Conservation (phyloP, 2,888 invertebrate species). For the Eupithecia inturbata region DNA sequence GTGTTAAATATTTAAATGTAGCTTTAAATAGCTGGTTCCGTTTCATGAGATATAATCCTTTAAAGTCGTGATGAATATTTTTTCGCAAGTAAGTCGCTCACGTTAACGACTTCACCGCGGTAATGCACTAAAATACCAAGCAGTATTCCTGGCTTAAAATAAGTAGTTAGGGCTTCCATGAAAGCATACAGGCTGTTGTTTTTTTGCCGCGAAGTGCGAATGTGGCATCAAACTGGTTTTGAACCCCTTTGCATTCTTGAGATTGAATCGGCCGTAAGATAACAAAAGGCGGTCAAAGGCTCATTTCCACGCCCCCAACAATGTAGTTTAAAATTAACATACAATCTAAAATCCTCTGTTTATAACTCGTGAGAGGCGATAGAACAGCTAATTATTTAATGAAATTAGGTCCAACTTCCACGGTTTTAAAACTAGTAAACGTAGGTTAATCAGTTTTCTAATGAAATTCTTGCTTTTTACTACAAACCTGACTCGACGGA, state of each 20-base stretch:
- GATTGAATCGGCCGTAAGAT: neutral
- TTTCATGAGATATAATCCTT: neutral
- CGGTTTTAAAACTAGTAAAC: conserved; percentile 27
- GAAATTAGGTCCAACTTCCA: conserved; percentile 14
- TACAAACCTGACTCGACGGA: conserved; percentile 54
- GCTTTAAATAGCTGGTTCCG: too few relatives aligned
- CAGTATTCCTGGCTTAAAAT: neutral
- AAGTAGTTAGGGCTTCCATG: conserved; percentile 12
- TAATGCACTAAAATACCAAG: neutral
- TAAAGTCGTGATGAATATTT: conserved; percentile 2
- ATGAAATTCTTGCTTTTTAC: conserved; percentile 26
- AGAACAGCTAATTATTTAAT: conserved; percentile 21
- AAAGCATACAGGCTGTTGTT: conserved; percentile 18
- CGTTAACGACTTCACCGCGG: conserved; percentile 3
- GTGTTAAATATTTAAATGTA: neutral
- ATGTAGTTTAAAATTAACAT: conserved; percentile 37
- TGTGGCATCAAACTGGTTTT: conserved; percentile 28
- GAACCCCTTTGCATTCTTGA: conserved; percentile 17
- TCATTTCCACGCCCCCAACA: conserved; percentile 34
- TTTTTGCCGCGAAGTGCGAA: conserved; percentile 21
- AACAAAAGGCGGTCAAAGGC: conserved; percentile 21
- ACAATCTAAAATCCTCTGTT: conserved; percentile 41
- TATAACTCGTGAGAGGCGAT: conserved; percentile 25
- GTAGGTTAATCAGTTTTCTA: conserved; percentile 33
- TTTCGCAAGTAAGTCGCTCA: neutral